Evolutionary conservation across 2,888 invertebrate genomes (phyloP), one percentile per base, ranked within the genome.

Genomic region (Drosophila tripunctata): DNA sequence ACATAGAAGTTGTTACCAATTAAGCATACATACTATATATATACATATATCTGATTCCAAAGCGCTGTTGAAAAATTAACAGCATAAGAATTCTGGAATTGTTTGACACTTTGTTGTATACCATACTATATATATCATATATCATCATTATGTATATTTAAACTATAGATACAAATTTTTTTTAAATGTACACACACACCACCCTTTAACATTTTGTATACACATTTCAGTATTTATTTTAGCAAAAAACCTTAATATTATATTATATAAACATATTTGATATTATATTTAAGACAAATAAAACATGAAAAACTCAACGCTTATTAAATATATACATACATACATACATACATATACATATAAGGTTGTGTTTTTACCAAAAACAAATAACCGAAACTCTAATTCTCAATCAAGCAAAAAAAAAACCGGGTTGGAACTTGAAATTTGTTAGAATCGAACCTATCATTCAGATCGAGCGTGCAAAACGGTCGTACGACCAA

Each of bases 1-100:
- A 87, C 87, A 78, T 87, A 87, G 84, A 83, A 80, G 58, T 73
- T 87, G 85, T 81, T 86, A 84, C 64, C 60, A 64, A 61, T 73
- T 84, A 80, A 75, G 69, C 65, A 83, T 72, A 57, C 60, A 61
- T 44, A 69, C 27, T 27, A 21, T 4, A 27, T 36, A 62, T 61
- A 47, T 45, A 15, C 66, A 21, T 51, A 57, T 52, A 74, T 61
- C 38, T 30, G 41, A 65, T 48, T 71, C 78, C 78, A 68, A 78
- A 78, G 67, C 66, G 60, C 31, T 38, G 67, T 65, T 55, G 19
- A 72, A 15, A 44, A 72, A 15, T 43, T 54, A 67, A 4, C 40
- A 64, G 56, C 36, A 60, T 45, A 63, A 44, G 55, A 72, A 51
- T 69, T 52, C 36, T 71, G 48, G 51, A 69, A 52, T 68, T 64